Conservation (phyloP, 2,113 vertebrate genomes). For the Oxyura jamaicensis region DNA sequence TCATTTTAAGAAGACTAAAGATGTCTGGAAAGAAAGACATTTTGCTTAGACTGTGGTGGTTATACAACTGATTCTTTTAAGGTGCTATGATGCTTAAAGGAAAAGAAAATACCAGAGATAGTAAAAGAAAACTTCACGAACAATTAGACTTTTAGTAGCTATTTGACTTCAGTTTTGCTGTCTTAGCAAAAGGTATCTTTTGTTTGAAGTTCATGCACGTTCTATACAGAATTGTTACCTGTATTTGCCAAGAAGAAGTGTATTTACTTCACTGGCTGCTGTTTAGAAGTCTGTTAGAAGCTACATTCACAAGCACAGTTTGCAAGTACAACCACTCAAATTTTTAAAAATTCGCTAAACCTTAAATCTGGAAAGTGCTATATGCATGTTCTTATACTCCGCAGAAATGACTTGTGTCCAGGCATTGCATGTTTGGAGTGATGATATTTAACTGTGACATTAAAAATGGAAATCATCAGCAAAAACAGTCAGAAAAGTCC, state of each 20-base stretch:
- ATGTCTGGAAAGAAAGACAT: not conserved
- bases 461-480: not conserved
- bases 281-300: not conserved
- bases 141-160: not conserved
- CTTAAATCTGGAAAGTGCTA: not conserved
- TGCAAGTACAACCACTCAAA: not conserved
- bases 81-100: not conserved
- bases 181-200: not conserved
- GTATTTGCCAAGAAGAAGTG: not conserved
- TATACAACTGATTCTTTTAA: not conserved
- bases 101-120: not conserved
- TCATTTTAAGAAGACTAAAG: not conserved
- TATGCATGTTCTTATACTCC: not conserved
- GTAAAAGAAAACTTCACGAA: not conserved
- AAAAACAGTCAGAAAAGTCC: not conserved
- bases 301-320: not conserved
- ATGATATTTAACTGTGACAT: not conserved
- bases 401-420: not conserved
- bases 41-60: not conserved
- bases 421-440: not conserved
- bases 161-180: not conserved
- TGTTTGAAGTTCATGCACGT: not conserved
- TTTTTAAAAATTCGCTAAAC: not conserved
- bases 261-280: not conserved
- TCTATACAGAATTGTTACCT: not conserved